Percentiles rank a stretch among this genome's conserved stretches.
phyloP scores from a whole-genome alignment of 23 tunicate genomes.

The Trididemnum miniatum region DNA sequence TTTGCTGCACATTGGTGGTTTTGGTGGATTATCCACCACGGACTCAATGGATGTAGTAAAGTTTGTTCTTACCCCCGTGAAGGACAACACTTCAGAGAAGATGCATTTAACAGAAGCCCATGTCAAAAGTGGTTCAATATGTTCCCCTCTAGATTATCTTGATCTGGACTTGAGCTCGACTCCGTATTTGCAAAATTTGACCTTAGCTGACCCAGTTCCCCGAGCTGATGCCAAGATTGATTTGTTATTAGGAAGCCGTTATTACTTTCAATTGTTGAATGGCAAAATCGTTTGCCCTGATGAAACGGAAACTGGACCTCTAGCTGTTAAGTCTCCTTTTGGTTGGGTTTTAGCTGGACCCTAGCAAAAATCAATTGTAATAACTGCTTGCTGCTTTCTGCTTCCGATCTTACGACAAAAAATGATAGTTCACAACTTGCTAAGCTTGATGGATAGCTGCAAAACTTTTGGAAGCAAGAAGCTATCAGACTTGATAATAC shows the following conservation, averaged over 20 bases:
- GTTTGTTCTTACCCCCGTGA: not conserved
- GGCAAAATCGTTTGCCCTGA: not conserved
- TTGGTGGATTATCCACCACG: not conserved
- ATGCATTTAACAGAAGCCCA: conserved; percentile 1
- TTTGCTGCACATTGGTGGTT: not conserved
- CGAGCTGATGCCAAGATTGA: not conserved
- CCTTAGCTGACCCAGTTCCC: conserved; percentile 4
- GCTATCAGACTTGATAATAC: not conserved
- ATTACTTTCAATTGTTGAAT: not conserved
- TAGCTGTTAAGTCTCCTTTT: not conserved
- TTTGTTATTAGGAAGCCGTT: not conserved
- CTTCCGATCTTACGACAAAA: not conserved
- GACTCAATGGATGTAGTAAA: not conserved
- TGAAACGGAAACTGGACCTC: not conserved
- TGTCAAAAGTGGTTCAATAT: not conserved
- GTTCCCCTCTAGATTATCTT: not conserved
- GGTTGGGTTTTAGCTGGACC: conserved; percentile 19
- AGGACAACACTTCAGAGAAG: not conserved
- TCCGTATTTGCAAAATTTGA: not conserved
- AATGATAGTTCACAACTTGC: too few species aligned
- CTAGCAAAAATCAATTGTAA: not conserved
- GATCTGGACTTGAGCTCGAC: not conserved
- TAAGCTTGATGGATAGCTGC: not conserved
- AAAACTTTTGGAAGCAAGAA: conserved; percentile 9
- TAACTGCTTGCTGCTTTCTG: not conserved